Conservation (phyloP, 2,113 vertebrate genomes). For the Phaetusa simplex region DNA sequence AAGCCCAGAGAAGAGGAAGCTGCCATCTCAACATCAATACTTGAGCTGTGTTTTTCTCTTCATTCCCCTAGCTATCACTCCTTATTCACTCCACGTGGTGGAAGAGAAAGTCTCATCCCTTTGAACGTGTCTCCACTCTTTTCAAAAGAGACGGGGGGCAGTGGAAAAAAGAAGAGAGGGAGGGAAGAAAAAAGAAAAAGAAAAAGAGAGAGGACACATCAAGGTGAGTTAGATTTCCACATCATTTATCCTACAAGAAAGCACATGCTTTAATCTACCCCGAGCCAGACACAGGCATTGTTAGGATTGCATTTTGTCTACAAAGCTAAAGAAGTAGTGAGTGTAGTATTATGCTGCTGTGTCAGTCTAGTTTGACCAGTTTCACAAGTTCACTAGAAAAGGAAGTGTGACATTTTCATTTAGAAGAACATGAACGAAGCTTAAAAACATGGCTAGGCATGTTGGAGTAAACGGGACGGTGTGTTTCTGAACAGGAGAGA, state of each 20-base stretch:
- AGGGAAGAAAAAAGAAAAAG: neutral
- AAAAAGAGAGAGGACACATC: constrained; percentile 71
- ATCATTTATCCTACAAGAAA: constrained; percentile 80
- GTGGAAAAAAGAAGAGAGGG: constrained; percentile 28
- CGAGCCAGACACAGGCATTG: constrained; percentile 50
- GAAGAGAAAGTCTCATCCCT: constrained; percentile 64
- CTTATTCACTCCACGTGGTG: constrained; percentile 47
- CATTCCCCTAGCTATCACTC: constrained; percentile 46
- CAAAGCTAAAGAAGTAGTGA: constrained; percentile 21
- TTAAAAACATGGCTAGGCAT: constrained; percentile 45
- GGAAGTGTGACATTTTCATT: constrained; percentile 64
- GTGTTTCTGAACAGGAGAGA: neutral
- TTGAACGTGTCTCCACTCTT: constrained; percentile 75
- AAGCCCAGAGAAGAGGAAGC: neutral
- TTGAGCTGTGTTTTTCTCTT: constrained; percentile 6
- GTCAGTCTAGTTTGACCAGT: constrained; percentile 70
- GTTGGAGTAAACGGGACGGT: neutral
- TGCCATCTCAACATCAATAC: constrained; percentile 41
- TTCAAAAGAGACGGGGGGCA: constrained; percentile 75
- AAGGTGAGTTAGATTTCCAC: constrained; percentile 84
- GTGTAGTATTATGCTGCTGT: neutral
- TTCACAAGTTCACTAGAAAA: constrained; percentile 41
- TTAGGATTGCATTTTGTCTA: constrained; percentile 65
- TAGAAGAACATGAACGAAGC: constrained; percentile 30
- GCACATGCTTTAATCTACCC: constrained; percentile 77